Evolutionary conservation across 1,140 invertebrate species (phyloP).

Genomic region (Subanguina moxae): DNA sequence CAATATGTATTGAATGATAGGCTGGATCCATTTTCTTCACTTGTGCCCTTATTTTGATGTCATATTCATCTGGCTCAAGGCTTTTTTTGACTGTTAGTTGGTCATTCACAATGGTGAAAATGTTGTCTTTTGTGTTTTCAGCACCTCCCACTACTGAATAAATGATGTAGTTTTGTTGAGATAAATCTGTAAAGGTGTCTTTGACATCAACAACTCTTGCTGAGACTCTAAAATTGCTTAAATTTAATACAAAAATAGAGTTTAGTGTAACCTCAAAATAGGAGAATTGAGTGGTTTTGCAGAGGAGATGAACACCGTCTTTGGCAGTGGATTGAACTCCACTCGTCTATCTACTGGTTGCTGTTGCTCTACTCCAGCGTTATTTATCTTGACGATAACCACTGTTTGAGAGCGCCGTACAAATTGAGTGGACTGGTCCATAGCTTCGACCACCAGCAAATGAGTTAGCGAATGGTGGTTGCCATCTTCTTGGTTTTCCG

Average conservation of each 20-base stretch:
- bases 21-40: background rate
- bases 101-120: constrained; percentile 44
- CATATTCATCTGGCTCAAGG: constrained; percentile 31
- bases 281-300: constrained; percentile 47
- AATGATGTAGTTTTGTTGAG: background rate
- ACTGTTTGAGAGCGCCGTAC: constrained; percentile 1
- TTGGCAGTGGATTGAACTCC: constrained; percentile 52
- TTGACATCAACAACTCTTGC: background rate
- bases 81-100: constrained; percentile 20
- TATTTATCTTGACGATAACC: constrained; percentile 3
- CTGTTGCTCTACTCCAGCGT: background rate
- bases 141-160: background rate
- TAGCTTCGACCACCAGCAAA: background rate
- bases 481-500: background rate
- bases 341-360: constrained; percentile 4
- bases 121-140: background rate
- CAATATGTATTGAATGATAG: constrained; percentile 30
- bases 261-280: constrained; percentile 33
- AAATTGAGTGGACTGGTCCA: background rate
- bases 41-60: constrained; percentile 28
- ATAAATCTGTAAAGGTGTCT: background rate
- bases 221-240: background rate
- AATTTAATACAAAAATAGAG: too few species aligned
- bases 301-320: constrained; percentile 51
- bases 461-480: background rate